Base-by-base conservation (phyloP, 2,797 vertebrate species). In the Echeneis naucrates region DNA sequence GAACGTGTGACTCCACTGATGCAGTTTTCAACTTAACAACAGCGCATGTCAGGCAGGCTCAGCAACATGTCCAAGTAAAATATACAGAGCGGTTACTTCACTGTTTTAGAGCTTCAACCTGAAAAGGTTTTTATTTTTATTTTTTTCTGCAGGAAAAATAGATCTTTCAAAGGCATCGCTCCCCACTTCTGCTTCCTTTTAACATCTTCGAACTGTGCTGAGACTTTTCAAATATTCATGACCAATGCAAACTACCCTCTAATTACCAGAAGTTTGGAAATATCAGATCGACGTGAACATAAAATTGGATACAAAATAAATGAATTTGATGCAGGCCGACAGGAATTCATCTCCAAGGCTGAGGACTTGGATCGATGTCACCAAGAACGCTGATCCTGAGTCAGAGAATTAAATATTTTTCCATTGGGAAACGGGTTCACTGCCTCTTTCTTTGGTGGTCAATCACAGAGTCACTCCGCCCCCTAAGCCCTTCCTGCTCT, bases 21-120 rank as follows among this genome's bases (percentile, higher is more conserved):
- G 58, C 72, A 68, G 60, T 59, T 86, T 83, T 80, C 35, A 76
- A 51, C 71, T 78, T 83, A 57, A 77, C 75, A 71, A 64, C 37
- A 82, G 80, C 83, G 71, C 85, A 86, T 78, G 81, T 82, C 75
- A 84, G 77, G 54, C 2, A 72, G 63, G 45, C 69, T 76, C 67
- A 78, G 76, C 23, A 60, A 30, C 76, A 74, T 21, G 64, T 38
- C 57, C 14, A 70, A 71, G 74, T 80, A 84, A 83, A 83, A 67
- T 71, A 74, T 70, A 81, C 35, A 78, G 55, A 53, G 64, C 24
- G 61, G 63, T 64, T 61, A 60, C 57, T 77, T 72, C 59, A 72
- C 54, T 23, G 8, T 78, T 81, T 80, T 57, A 84, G 52, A 66
- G 68, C 40, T 72, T 80, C 65, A 71, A 27, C 50, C 10, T 57